Percentiles rank a stretch among this genome's conserved stretches.
These are phyloP conservation scores for Venturia canescens DNA, from an alignment of 1,140 invertebrate species.

Conservation along the genomic window DNA sequence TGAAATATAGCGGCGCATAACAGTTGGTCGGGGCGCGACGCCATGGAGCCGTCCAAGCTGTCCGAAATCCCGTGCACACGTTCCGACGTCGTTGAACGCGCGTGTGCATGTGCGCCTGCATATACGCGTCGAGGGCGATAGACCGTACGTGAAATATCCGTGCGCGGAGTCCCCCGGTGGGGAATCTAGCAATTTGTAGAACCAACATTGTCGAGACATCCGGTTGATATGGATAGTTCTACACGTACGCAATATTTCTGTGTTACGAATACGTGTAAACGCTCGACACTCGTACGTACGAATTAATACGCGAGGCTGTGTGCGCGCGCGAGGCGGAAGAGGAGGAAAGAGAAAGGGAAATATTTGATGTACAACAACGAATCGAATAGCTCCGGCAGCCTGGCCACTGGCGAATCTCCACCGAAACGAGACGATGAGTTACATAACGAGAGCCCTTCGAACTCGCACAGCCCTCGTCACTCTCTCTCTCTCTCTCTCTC, in stretches of 20 bases:
- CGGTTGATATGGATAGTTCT: constrained; percentile 2
- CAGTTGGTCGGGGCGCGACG: too few species aligned
- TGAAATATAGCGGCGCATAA: too few species aligned
- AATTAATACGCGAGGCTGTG: not conserved
- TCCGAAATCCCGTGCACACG: too few species aligned
- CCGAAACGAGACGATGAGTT: constrained; percentile 45
- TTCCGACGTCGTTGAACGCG: not conserved
- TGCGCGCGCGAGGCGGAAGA: too few species aligned
- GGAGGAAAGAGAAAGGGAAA: not conserved
- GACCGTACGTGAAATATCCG: constrained; percentile 30
- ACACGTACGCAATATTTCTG: not conserved
- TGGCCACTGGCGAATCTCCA: constrained; percentile 40
- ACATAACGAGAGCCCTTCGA: constrained; percentile 43
- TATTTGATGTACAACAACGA: not conserved
- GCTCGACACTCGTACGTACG: not conserved
- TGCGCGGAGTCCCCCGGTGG: constrained; percentile 14
- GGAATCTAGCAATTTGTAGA: constrained; percentile 41
- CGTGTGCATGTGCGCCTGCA: not conserved
- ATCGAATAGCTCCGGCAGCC: constrained; percentile 27
- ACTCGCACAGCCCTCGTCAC: constrained; percentile 10
- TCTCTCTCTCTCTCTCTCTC: constrained; percentile 26
- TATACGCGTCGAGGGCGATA: not conserved
- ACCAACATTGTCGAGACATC: constrained; percentile 38
- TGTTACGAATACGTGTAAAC: not conserved
- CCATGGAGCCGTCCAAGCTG: too few species aligned